Base-by-base conservation (phyloP, 2,888 invertebrate species). In the Amphipyra berbera region DNA sequence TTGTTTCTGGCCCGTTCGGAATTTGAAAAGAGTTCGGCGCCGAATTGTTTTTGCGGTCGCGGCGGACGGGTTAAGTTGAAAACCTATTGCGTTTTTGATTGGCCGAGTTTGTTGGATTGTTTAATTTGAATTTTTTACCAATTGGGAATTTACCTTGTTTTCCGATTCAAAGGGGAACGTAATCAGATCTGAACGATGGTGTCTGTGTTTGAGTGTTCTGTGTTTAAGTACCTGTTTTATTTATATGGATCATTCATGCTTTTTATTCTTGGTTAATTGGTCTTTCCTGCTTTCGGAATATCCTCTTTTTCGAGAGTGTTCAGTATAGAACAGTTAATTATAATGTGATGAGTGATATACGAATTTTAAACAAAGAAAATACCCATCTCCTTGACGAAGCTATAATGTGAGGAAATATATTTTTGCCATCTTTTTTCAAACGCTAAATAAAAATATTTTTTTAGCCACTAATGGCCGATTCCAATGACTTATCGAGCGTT, bases 1-100 rank as follows among this genome's bases (percentile, higher is more conserved):
- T 89, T 88, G 86, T 88, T 84, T 82, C 59, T 62, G 66, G 61
- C 44, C 55, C 49, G 61, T 78, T 72, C 41, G 72, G 53, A 75
- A 78, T 78, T 85, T 81, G 74, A 82, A 88, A 86, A 81, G 83
- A 78, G 78, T 83, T 83, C 69, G 77, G 62, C 67, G 74, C 49
- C 48, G 55, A 78, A 78, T 72, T 68, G 75, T 68, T 78, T 79
- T 76, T 79, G 78, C 56, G 78, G 72, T 67, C 52, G 62, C 59
- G 35, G 61, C 47, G 59, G 56, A 65, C 66, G 72, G 73, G 76
- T 70, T 69, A 74, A 75, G 67, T 77, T 61, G 60, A 61, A 67
- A 70, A 68, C 46, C 61, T 64, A 74, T 71, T 79, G 56, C 68
- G 56, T 61, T 61, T 73, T 58, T 74, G 64, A 77, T 68, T 73